phyloP scores from a whole-genome alignment of 2,113 vertebrate genomes.

The Oncorhynchus keta region DNA sequence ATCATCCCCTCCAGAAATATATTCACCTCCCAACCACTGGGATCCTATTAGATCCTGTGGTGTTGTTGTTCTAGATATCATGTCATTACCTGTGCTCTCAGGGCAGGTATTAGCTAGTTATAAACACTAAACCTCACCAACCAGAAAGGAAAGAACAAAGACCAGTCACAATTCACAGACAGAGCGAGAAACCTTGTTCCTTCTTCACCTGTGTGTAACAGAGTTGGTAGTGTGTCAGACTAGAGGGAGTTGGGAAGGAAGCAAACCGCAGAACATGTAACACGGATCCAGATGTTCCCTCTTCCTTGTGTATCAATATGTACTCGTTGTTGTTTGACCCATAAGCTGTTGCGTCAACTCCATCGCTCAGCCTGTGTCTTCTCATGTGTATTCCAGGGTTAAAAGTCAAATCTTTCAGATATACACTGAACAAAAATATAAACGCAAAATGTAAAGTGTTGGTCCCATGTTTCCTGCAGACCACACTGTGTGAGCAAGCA shows the following conservation, averaged over 20 bases:
- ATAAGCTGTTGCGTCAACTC: background rate
- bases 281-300: conserved; percentile 25
- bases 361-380: conserved; percentile 11
- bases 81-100: conserved; percentile 55
- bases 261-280: conserved; percentile 13
- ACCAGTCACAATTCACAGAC: background rate
- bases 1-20: conserved; percentile 77
- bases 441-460: too few species aligned
- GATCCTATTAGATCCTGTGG: conserved; percentile 64
- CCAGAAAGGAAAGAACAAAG: conserved; percentile 7
- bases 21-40: conserved; percentile 69
- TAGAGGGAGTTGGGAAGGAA: background rate
- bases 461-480: too few species aligned
- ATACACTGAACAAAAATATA: too few species aligned
- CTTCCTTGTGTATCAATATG: conserved; percentile 1
- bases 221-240: conserved; percentile 9
- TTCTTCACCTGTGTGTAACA: background rate
- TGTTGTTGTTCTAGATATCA: conserved; percentile 61
- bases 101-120: conserved; percentile 42
- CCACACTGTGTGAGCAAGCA: too few species aligned
- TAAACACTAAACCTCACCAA: conserved; percentile 40
- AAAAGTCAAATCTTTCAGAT: conserved; percentile 42
- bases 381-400: conserved; percentile 7
- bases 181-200: background rate
- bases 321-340: conserved; percentile 21